Conservation (phyloP, 2,888 invertebrate genomes). For the Coecobrya sp. region DNA sequence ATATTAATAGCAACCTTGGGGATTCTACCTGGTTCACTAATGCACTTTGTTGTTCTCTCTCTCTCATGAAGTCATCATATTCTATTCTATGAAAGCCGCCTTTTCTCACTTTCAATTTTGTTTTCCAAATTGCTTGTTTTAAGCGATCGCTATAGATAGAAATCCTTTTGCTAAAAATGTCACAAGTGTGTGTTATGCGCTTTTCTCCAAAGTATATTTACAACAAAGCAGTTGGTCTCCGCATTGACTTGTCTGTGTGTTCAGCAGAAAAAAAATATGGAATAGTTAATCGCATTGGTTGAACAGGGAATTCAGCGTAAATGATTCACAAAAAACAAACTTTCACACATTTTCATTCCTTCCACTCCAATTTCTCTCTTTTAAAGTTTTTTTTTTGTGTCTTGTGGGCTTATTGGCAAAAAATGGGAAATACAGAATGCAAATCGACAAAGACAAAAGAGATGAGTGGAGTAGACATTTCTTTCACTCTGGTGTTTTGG, state of each 20-base stretch:
- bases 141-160: neutral
- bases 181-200: neutral
- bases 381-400: neutral
- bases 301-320: neutral
- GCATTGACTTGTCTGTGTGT: no score
- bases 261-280: no score
- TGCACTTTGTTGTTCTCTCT: conserved; percentile 1
- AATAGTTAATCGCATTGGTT: no score
- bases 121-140: neutral
- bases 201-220: no score
- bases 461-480: neutral
- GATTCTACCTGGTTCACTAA: neutral
- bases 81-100: neutral
- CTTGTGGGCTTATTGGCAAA: neutral
- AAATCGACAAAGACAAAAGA: conserved; percentile 40
- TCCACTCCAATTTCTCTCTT: neutral
- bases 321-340: neutral
- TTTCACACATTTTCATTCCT: conserved; percentile 5
- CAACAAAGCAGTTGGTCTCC: no score
- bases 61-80: neutral
- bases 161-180: neutral
- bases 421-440: conserved; percentile 7
- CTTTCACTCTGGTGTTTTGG: neutral
- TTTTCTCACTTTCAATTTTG: neutral
- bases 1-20: neutral